Evolutionary conservation across 2,113 vertebrate genomes (phyloP).

Genomic region (Hippopotamus amphibius): DNA sequence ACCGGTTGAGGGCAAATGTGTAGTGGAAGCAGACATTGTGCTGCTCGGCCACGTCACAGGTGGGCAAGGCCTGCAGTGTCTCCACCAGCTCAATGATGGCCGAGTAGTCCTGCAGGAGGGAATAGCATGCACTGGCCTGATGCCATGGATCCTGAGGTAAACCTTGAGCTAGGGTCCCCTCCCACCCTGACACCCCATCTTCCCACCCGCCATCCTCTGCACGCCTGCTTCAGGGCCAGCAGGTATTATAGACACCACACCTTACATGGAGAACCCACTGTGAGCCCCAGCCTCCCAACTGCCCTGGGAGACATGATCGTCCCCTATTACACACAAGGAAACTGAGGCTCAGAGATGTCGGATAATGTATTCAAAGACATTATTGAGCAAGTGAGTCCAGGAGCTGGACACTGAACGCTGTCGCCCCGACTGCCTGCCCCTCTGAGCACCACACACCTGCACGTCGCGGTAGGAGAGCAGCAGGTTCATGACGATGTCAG

Average conservation of each 20-base stretch:
- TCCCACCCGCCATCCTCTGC: background rate
- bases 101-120: conserved; percentile 89
- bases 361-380: background rate
- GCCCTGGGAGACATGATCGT: background rate
- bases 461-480: conserved; percentile 94
- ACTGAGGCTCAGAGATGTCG: background rate
- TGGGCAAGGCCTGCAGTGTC: conserved; percentile 91
- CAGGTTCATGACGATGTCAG: conserved; percentile 94
- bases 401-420: background rate
- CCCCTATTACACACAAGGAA: background rate
- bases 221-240: background rate
- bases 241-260: background rate
- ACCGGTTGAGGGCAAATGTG: conserved; percentile 95
- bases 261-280: background rate
- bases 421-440: background rate
- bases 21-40: conserved; percentile 95
- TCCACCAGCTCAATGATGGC: conserved; percentile 94
- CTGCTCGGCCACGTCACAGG: conserved; percentile 89
- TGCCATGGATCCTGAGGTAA: background rate
- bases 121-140: rapidly evolving
- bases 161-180: background rate
- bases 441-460: conserved; percentile 85
- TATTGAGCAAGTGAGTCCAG: background rate
- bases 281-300: background rate
- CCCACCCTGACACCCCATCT: background rate